Evolutionary conservation across 2,888 invertebrate species (phyloP).

Genomic region (Folsomia manolachei): DNA sequence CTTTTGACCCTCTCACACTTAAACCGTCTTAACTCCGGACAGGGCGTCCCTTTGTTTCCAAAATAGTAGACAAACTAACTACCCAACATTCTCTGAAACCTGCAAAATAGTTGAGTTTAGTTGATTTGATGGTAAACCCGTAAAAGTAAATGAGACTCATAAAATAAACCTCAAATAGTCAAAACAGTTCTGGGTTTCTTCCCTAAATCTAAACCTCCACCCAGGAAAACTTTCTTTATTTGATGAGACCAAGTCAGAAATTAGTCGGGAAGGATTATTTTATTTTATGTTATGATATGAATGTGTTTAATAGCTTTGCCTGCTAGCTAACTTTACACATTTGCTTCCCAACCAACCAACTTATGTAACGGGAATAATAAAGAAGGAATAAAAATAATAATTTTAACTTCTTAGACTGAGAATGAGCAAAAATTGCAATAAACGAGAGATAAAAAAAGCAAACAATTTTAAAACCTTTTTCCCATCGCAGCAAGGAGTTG

Average conservation of each 20-base stretch:
- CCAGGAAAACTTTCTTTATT: background rate
- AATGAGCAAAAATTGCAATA: background rate
- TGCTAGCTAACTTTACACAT: background rate
- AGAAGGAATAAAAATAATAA: too few relatives aligned
- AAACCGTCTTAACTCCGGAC: too few relatives aligned
- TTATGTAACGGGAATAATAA: too few relatives aligned
- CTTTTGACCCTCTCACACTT: too few relatives aligned
- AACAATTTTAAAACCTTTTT: background rate
- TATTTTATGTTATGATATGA: conserved; percentile 3
- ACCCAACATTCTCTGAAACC: too few relatives aligned
- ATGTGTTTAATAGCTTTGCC: conserved; percentile 3
- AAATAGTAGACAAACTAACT: too few relatives aligned
- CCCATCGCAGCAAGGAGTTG: too few relatives aligned
- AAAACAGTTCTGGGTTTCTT: conserved; percentile 21
- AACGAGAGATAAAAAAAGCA: background rate
- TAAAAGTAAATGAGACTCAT: conserved; percentile 25
- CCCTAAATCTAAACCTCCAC: background rate
- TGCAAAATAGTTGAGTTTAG: background rate
- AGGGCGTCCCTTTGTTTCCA: too few relatives aligned
- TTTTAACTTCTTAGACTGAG: too few relatives aligned
- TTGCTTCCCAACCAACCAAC: background rate
- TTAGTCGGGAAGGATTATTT: background rate
- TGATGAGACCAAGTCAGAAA: conserved; percentile 1
- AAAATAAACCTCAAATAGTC: conserved; percentile 31
- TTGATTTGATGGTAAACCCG: background rate